A percentile compares a stretch with the other conserved stretches of the same genome.
Evolutionary conservation across 2,113 vertebrate genomes (phyloP).

Genomic region (Castor canadensis): DNA sequence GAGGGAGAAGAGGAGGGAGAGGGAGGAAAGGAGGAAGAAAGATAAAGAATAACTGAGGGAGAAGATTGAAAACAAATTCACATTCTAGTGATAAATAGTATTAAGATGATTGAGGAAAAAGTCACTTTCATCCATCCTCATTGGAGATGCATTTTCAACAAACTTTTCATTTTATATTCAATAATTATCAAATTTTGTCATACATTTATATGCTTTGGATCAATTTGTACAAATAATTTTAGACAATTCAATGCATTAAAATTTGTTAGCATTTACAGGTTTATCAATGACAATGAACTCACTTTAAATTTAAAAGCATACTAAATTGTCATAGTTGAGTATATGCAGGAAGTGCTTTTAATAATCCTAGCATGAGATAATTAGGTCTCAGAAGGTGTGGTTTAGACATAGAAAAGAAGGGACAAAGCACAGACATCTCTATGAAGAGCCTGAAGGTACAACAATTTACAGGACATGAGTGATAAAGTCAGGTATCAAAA

Average conservation of each 20-base stretch:
- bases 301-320: slow-evolving; percentile 8
- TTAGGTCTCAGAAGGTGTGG: not conserved
- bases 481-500: not conserved
- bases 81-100: not conserved
- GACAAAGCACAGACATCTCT: not conserved
- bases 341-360: not conserved
- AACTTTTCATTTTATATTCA: slow-evolving; percentile 10
- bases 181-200: slow-evolving; percentile 12
- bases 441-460: not conserved
- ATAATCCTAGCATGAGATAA: not conserved
- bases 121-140: not conserved
- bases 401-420: slow-evolving; percentile 9
- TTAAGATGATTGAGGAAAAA: not conserved
- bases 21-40: not conserved
- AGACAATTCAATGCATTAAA: slow-evolving; percentile 9
- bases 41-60: not conserved
- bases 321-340: not conserved
- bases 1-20: not conserved
- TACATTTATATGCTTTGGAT: not conserved
- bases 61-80: not conserved
- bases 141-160: not conserved
- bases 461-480: not conserved
- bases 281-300: not conserved
- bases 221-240: not conserved
- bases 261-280: not conserved